Percentiles rank a stretch among this genome's conserved stretches.
Evolutionary conservation across 2,113 vertebrate species (phyloP).

Genomic region (Lasiurus cinereus): DNA sequence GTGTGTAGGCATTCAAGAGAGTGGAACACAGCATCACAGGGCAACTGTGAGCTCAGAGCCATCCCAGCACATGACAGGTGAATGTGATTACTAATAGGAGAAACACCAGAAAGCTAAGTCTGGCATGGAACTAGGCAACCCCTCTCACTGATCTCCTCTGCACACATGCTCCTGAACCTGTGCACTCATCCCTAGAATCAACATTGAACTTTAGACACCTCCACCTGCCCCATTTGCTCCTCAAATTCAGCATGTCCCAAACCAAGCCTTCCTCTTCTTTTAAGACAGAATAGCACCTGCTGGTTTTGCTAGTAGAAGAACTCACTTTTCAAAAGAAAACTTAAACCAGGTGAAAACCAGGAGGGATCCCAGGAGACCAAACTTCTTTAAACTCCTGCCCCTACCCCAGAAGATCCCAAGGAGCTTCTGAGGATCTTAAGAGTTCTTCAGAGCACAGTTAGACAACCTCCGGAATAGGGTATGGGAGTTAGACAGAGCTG

Average conservation of each 20-base stretch:
- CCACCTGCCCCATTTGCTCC: not conserved
- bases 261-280: not conserved
- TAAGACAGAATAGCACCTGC: not conserved
- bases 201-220: not conserved
- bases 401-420: not conserved
- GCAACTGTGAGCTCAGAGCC: not conserved
- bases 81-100: not conserved
- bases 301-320: not conserved
- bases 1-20: not conserved
- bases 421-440: not conserved
- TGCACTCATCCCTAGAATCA: not conserved
- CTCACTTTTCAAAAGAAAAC: slow-evolving; percentile 5
- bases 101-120: not conserved
- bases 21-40: not conserved
- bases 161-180: not conserved
- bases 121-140: not conserved
- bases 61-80: not conserved
- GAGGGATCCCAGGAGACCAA: not conserved
- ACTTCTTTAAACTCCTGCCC: not conserved
- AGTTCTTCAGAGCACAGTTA: slow-evolving; percentile 6
- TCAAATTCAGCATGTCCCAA: not conserved
- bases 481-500: not conserved
- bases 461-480: not conserved
- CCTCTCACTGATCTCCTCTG: not conserved
- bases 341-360: not conserved